Percentiles rank a stretch among this genome's conserved stretches.
phyloP scores from a whole-genome alignment of 2,888 invertebrate genomes.

The Fragum whitleyi region DNA sequence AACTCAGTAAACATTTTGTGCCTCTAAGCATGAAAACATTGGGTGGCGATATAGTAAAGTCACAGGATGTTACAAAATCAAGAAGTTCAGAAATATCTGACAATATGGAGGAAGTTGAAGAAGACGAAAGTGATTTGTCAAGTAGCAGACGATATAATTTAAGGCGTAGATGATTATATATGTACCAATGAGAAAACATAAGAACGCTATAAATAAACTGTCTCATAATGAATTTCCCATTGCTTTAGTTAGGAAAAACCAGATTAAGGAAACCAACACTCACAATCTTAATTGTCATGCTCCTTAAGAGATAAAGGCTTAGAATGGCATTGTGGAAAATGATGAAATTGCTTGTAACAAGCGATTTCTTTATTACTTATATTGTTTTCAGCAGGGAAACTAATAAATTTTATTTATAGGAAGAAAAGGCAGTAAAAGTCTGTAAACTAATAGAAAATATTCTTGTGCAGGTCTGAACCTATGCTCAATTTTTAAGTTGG shows the following conservation, averaged over 20 bases:
- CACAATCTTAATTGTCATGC: no score
- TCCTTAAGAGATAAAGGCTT: not conserved
- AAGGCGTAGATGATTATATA: not conserved
- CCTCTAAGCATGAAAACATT: no score
- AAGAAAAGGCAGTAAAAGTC: no score
- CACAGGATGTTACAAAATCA: not conserved
- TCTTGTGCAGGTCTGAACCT: no score
- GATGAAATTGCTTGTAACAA: conserved; percentile 4
- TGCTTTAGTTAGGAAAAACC: no score
- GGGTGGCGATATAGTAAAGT: not conserved
- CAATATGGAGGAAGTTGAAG: not conserved
- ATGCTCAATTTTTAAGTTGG: no score
- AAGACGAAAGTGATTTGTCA: not conserved
- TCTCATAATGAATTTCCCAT: no score
- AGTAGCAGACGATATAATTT: conserved; percentile 18
- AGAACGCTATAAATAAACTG: no score
- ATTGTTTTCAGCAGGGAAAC: not conserved
- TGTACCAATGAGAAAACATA: no score
- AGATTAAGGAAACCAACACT: no score
- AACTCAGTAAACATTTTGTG: not conserved
- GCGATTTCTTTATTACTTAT: not conserved
- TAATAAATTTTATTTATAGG: no score
- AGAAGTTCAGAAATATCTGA: not conserved
- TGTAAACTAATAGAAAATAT: no score
- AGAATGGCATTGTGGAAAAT: conserved; percentile 12